Conservation (phyloP, 2,113 vertebrate genomes). For the Cynoglossus semilaevis region DNA sequence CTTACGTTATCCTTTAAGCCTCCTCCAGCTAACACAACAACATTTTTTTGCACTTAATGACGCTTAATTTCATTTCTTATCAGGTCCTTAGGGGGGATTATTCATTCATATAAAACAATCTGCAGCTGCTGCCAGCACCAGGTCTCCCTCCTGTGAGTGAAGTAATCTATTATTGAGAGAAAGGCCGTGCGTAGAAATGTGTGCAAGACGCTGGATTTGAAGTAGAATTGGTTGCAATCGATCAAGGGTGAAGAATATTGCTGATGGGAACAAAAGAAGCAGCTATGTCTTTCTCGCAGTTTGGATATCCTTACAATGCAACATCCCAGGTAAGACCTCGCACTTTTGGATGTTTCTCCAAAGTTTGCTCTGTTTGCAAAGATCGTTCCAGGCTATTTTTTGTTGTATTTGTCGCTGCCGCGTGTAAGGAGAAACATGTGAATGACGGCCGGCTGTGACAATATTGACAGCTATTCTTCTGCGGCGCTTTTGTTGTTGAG, state of each 20-base stretch:
- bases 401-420: conserved; percentile 6
- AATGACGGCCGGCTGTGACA: conserved; percentile 29
- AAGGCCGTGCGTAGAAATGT: conserved; percentile 85
- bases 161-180: conserved; percentile 89
- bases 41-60: conserved; percentile 74
- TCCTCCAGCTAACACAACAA: conserved; percentile 81
- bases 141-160: conserved; percentile 82
- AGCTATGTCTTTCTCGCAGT: conserved; percentile 97
- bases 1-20: conserved; percentile 86
- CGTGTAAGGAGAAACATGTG: conserved; percentile 11
- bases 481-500: conserved; percentile 58
- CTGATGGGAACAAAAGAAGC: conserved; percentile 87
- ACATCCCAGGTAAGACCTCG: conserved; percentile 91
- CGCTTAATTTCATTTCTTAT: conserved; percentile 80
- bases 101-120: conserved; percentile 82
- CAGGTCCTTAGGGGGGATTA: conserved; percentile 79
- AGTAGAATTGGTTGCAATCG: conserved; percentile 86
- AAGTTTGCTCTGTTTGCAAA: conserved; percentile 7
- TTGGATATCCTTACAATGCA: conserved; percentile 94
- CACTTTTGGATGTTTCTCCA: conserved; percentile 29
- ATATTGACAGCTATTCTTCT: conserved; percentile 35
- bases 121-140: conserved; percentile 77
- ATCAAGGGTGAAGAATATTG: conserved; percentile 87
- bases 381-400: conserved; percentile 1
- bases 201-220: conserved; percentile 84